A percentile compares a stretch with the other conserved stretches of the same genome.
phyloP scores from a whole-genome alignment of 2,888 invertebrate genomes.

The Pachliopta kotzebuea region DNA sequence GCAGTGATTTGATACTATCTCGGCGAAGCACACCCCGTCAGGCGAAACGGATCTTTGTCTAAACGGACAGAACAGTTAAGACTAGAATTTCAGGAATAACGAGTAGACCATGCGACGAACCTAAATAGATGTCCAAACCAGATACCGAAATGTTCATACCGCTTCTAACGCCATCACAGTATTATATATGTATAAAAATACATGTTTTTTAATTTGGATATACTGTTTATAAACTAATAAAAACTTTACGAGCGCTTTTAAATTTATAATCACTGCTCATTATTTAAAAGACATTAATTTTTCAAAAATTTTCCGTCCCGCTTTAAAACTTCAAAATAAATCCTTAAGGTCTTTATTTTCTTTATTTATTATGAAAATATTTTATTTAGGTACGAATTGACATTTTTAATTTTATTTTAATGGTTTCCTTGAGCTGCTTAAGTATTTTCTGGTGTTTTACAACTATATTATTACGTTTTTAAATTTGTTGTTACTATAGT shows the following conservation, averaged over 20 bases:
- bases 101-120: constrained; percentile 31
- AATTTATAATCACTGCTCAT: constrained; percentile 18
- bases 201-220: constrained; percentile 14
- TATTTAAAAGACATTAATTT: constrained; percentile 14
- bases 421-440: constrained; percentile 6
- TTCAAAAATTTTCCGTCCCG: constrained; percentile 16
- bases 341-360: constrained; percentile 16
- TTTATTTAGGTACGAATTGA: constrained; percentile 8
- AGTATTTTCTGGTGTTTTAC: constrained; percentile 12
- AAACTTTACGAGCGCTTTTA: constrained; percentile 15
- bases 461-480: constrained; percentile 5
- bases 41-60: constrained; percentile 33
- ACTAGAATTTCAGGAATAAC: constrained; percentile 50
- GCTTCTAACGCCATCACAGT: constrained; percentile 20
- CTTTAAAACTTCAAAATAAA: constrained; percentile 14
- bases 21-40: constrained; percentile 31
- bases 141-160: constrained; percentile 20
- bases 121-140: constrained; percentile 13
- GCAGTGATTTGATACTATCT: constrained; percentile 43
- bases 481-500: neutral
- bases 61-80: constrained; percentile 29
- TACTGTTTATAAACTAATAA: constrained; percentile 22
- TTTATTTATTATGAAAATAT: constrained; percentile 22
- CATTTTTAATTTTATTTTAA: constrained; percentile 17
- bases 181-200: neutral